Evolutionary conservation across 2,888 invertebrate genomes (phyloP), one percentile per base, ranked within the genome.

Genomic region (Micropterix aruncella): DNA sequence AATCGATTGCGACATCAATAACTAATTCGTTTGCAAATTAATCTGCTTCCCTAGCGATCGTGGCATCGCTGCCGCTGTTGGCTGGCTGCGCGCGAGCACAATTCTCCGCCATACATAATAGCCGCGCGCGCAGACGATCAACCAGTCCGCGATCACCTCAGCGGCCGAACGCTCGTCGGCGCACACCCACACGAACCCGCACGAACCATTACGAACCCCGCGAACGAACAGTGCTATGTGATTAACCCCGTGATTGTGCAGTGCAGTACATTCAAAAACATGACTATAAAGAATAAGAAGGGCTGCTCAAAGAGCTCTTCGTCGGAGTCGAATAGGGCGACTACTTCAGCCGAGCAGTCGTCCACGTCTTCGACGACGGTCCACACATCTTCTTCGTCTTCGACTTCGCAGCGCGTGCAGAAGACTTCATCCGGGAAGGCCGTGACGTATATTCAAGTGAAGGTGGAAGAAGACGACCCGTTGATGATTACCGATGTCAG

Each of bases 241-340:
- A n/a, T n/a, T n/a, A n/a, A n/a, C n/a, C n/a, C n/a, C n/a, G n/a
- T n/a, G n/a, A n/a, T n/a, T n/a, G n/a, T n/a, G n/a, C n/a, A 27
- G 27, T 27, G 27, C 5, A 43, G 43, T 41, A 40, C 38, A 37
- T 19, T 18, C 40, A 39, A 56, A 59, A 70, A 67, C 66, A 70
- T 70, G 70, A 70, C 70, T 54, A 69, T 70, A 59, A 70, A 70
- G 66, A 70, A 69, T 61, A 70, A 70, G 70, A 70, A 70, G 66
- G 63, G 66, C 57, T 60, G 66, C 45, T 65, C 64, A 53, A 57
- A 62, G 51, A 62, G 66, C 47, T 64, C 64, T 58, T 56, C 62
- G 40, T 59, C 65, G 43, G 60, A 59, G 48, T 60, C 58, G 49
- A 65, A 65, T 64, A 19, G 40, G 9, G 38, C 38, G n/a, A 38